These are phyloP conservation scores for Pangasius krempfi DNA, from an alignment of 2,797 vertebrate genomes.

Conservation along the genomic window DNA sequence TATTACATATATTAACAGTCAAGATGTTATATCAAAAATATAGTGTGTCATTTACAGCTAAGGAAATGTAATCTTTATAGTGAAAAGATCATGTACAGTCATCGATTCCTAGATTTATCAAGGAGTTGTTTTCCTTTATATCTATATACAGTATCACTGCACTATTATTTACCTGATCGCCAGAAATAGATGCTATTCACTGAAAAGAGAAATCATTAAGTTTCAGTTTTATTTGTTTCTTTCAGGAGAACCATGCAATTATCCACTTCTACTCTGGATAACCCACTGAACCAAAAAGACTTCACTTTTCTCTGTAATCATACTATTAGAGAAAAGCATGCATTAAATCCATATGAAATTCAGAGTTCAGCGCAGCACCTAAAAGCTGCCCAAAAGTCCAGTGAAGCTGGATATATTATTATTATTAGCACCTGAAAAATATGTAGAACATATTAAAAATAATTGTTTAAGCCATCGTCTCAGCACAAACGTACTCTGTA, in stretches of 20 bases:
- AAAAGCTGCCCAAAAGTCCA: too few relatives aligned
- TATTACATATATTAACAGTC: not conserved
- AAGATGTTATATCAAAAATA: not conserved
- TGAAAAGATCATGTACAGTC: not conserved
- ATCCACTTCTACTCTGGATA: not conserved
- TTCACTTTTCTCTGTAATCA: constrained; percentile 1
- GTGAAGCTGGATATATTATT: too few relatives aligned
- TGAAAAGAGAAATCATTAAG: not conserved
- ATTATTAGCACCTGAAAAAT: not conserved
- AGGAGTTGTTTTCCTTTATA: not conserved
- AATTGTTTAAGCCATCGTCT: not conserved
- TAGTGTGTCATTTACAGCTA: not conserved
- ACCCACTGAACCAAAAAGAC: not conserved
- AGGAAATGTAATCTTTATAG: not conserved
- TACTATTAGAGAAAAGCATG: not conserved
- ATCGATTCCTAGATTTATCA: not conserved
- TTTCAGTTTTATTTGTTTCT: not conserved
- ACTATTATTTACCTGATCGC: not conserved
- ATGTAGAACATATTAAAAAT: not conserved
- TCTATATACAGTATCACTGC: not conserved
- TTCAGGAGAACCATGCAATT: constrained; percentile 15
- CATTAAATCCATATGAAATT: not conserved
- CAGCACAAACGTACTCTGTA: not conserved
- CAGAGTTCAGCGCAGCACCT: not conserved
- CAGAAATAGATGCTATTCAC: not conserved